These are phyloP conservation scores for Cephalopachus bancanus DNA, from an alignment of 2,797 vertebrate genomes.

Conservation along the genomic window DNA sequence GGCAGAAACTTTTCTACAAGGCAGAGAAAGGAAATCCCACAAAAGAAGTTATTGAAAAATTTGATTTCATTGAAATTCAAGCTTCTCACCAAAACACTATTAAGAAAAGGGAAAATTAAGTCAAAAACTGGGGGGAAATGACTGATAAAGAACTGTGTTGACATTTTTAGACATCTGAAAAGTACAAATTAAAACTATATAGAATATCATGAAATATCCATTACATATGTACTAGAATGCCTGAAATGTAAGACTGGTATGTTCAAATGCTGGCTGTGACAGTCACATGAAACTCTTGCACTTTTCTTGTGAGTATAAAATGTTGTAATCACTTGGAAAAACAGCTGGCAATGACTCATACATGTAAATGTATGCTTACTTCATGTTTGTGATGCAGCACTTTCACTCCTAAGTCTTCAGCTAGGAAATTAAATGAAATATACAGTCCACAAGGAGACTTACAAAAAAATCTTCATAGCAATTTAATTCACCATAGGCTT, in stretches of 20 bases:
- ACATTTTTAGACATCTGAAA: not conserved
- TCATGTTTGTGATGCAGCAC: not conserved
- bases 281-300: not conserved
- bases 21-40: not conserved
- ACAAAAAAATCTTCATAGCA: not conserved
- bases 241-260: not conserved
- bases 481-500: not conserved
- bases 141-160: not conserved
- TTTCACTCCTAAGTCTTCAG: not conserved
- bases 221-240: not conserved
- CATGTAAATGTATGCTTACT: not conserved
- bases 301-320: not conserved
- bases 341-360: not conserved
- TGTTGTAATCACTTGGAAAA: not conserved
- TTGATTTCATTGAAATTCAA: not conserved
- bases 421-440: constrained; percentile 13
- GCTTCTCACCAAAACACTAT: not conserved
- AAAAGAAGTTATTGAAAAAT: not conserved
- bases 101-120: not conserved
- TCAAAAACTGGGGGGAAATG: not conserved
- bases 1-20: not conserved
- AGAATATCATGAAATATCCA: not conserved
- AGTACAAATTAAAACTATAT: not conserved
- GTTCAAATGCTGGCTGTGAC: not conserved
- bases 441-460: not conserved